These are phyloP conservation scores for Himalopsyche kuldschensis DNA, from an alignment of 2,888 invertebrate genomes.

Conservation along the genomic window DNA sequence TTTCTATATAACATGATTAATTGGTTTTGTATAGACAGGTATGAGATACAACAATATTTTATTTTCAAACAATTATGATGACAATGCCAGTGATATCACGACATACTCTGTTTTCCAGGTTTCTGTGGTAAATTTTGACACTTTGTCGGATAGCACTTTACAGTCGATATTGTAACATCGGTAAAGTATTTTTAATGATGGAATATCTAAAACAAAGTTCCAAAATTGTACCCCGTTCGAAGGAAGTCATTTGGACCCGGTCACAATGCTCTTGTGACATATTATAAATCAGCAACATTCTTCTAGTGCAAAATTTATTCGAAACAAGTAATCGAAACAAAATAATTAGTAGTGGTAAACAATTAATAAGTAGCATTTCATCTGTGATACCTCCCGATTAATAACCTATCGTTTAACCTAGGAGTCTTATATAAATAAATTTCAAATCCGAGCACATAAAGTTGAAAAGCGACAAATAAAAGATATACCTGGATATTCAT, in stretches of 20 bases:
- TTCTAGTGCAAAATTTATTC: conserved; percentile 26
- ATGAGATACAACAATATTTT: conserved; percentile 25
- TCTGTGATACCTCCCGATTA: conserved; percentile 19
- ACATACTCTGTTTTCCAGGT: conserved; percentile 33
- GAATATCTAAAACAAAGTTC: conserved; percentile 1
- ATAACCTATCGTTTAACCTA: conserved; percentile 31
- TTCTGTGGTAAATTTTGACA: conserved; percentile 2
- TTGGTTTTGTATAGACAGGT: conserved; percentile 32
- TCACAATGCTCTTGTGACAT: conserved; percentile 28
- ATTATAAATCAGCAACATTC: conserved; percentile 37
- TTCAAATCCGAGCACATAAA: conserved; percentile 34
- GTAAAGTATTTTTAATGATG: background rate
- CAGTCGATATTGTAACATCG: background rate
- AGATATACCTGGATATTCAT: conserved; percentile 26
- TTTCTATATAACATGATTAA: conserved; percentile 34
- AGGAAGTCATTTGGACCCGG: conserved; percentile 33
- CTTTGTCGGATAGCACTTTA: background rate
- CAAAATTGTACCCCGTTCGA: conserved; percentile 7
- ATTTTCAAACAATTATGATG: conserved; percentile 26
- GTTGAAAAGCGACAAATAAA: conserved; percentile 34
- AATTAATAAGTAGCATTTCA: conserved; percentile 13
- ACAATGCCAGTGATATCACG: conserved; percentile 29
- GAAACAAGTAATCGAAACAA: conserved; percentile 3
- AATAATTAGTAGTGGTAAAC: conserved; percentile 5
- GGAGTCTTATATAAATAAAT: conserved; percentile 32